Evolutionary conservation across 2,113 vertebrate genomes (phyloP), one percentile per base, ranked within the genome.

Genomic region (Thamnophis sirtalis): DNA sequence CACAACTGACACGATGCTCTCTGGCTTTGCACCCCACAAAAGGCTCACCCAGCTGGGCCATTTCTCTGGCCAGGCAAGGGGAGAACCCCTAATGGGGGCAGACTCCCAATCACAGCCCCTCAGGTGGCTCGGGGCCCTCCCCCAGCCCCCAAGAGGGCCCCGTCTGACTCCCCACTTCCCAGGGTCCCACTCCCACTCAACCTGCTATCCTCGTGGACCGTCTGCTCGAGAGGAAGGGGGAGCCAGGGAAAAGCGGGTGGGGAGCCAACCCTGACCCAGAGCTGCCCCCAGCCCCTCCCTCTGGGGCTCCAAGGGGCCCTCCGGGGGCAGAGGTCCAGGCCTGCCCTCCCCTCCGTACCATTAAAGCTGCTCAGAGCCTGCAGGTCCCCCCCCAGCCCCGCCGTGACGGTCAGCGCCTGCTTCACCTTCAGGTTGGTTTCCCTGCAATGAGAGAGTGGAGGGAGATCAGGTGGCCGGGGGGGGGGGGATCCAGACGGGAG

Each of bases 391-490:
- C 98, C 98, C 95, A 99, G 87, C 1, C 98, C 97, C 53, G 98
- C 98, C 9, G 99, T 99, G 48, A 98, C 92, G 0, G 98, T 98
- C 96, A 99, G 91, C 17, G 98, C 98, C 97, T 99, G 99, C 91
- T 98, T 99, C 96, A 99, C 99, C 96, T 99, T 99, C 95, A 99
- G 97, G 93, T 99, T 99, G 73, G 99, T 99, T 97, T 99, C 99
- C 87, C 99, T 99, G 93, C 11, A 94, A 95, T 0, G 3, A 60
- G 1, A 95, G 92, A 95, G 17, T 50, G 86, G 13, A n/a, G 0
- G 1, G 33, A 80, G 73, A 80, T 38, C 73, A 80, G 0, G 7
- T 3, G 7, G 33, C 6, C 7, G 5, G 28, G 28, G 15, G 63
- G 63, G 5, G 28, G 28, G 15, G 63, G 63, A 28, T n/a, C 19